Evolutionary conservation across 2,888 invertebrate species (phyloP), one percentile per base, ranked within the genome.

Genomic region (Eulithis testata): DNA sequence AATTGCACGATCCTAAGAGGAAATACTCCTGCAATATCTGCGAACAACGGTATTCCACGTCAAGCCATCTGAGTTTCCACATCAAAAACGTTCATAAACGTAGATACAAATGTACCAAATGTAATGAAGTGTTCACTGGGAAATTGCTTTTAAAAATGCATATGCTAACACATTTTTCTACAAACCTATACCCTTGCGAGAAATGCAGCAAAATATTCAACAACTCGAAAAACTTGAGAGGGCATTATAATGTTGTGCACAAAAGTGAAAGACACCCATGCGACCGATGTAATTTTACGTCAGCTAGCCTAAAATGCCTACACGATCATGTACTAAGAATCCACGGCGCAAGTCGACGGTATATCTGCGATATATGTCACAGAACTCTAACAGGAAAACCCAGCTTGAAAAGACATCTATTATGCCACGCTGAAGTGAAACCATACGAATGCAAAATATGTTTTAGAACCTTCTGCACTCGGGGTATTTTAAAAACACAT

Each of bases 331-430:
- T 56, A 4, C 1, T 47, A 5, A 56, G 45, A 47, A 31, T 36
- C 1, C 56, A 56, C 36, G 31, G 31, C 0, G 12, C 7, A 3
- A 47, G 12, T 31, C 12, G 9, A 4, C 31, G 11, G n/a, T 56
- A 36, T 12, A 56, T 56, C 1, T 56, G 56, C 6, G 45, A 56
- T n/a, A 31, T 47, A 11, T 56, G 56, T n/a, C 45, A 56, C 11
- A 31, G 31, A 47, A 56, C 56, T 4, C 27, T 56, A 8, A 11
- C 45, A 36, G n/a, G 36, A 31, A 56, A 47, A 56, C 9, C 4
- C 1, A 36, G 45, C 12, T 47, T 56, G 12, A 56, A n/a, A 45
- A 4, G 4, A 5, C 56, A 56, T 36, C 8, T 56, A 2, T 4
- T 8, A 7, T 9, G 5, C 4, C 56, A 56, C 11, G 9, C 45